Evolutionary conservation across 2,797 vertebrate species (phyloP), one percentile per base, ranked within the genome.

Genomic region (Ambastaia sidthimunki): DNA sequence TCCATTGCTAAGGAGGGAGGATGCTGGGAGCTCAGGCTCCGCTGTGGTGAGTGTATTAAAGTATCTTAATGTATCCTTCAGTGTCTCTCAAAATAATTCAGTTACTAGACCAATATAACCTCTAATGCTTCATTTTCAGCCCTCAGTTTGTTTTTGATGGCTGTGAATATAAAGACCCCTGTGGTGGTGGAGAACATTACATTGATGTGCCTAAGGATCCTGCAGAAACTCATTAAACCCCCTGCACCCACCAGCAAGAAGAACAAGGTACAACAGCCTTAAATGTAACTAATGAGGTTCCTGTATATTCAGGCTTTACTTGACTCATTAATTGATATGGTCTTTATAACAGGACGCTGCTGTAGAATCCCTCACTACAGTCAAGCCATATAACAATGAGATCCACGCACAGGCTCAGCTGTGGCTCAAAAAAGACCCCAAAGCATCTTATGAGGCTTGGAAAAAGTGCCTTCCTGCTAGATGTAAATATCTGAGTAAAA

Each of bases 121-220:
- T 48, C 15, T 60, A 52, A 47, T 75, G 59, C 52, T 31, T 50
- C 57, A 7, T 21, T 23, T 67, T 12, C 87, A 99, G 98, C 98
- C 16, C 95, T 99, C 81, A 98, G 96, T 85, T 93, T 99, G 78
- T 99, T 99, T 89, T 95, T 99, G 82, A 97, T 99, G 98, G 97
- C 98, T 0, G 98, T 99, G 88, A 99, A 99, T 87, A 98, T 99
- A 82, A 99, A 99, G 92, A 99, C 98, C 0, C 98, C 98, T 0
- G 98, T 99, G 41, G 98, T 99, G 37, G 98, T 99, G 79, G 98
- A 99, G 85, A 99, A 99, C 90, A 98, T 99, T 86, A 99, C 98
- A 18, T 94, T 99, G 69, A 99, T 99, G 97, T 99, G 98, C 88
- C 92, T 99, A 89, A 95, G 97, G 89, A 99, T 99, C 88, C 92